Evolutionary conservation across 2,113 vertebrate genomes (phyloP).

Genomic region (Alethe diademata): DNA sequence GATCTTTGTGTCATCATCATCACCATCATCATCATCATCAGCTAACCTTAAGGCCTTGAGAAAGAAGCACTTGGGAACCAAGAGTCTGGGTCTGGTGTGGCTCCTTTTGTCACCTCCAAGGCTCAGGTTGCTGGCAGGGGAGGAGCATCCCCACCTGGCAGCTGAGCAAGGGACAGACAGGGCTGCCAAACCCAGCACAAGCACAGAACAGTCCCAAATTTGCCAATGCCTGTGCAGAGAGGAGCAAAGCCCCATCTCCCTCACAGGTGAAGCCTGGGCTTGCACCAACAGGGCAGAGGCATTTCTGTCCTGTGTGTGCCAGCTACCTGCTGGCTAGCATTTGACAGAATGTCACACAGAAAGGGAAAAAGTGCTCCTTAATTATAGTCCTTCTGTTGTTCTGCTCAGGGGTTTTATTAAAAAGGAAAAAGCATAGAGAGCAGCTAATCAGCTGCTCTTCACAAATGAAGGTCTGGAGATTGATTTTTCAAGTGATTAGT

Average conservation of each 20-base stretch:
- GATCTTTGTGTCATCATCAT: not conserved
- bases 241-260: not conserved
- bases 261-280: not conserved
- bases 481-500: constrained; percentile 37
- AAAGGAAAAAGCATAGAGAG: not conserved
- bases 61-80: not conserved
- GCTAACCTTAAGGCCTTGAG: not conserved
- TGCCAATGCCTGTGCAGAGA: rapidly evolving
- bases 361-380: not conserved
- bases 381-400: not conserved
- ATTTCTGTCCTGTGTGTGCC: not conserved
- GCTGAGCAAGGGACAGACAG: not conserved
- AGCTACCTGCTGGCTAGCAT: not conserved
- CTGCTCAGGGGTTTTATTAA: not conserved
- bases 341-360: not conserved
- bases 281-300: not conserved
- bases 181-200: not conserved
- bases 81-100: not conserved
- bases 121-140: not conserved
- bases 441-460: not conserved
- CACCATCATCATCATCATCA: not conserved
- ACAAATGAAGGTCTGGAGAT: not conserved
- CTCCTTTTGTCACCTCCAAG: not conserved
- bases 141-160: not conserved
- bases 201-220: rapidly evolving